These are phyloP conservation scores for Alouatta palliata DNA, from an alignment of 2,113 vertebrate species.

Conservation along the genomic window DNA sequence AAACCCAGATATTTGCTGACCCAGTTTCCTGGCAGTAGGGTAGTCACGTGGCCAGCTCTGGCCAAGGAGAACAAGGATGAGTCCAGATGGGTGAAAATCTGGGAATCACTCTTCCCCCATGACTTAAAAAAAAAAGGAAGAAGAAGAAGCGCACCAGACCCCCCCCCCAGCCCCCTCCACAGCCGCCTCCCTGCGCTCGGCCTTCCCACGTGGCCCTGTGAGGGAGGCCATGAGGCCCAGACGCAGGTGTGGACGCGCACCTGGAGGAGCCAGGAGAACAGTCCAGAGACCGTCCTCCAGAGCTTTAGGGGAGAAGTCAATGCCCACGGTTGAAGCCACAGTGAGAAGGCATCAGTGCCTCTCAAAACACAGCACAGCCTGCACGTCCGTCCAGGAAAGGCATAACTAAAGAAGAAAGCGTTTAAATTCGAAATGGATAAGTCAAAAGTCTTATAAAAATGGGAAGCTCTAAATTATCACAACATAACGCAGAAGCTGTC, in stretches of 20 bases:
- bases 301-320: background rate
- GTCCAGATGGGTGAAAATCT: background rate
- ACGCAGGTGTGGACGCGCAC: background rate
- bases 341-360: background rate
- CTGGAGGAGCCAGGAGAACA: background rate
- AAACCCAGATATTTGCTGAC: background rate
- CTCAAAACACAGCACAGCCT: too few relatives aligned
- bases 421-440: background rate
- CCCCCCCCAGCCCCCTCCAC: background rate
- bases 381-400: background rate
- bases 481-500: too few relatives aligned
- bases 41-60: background rate
- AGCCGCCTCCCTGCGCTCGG: background rate
- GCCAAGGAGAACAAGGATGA: background rate
- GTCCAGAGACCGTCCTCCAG: fast-evolving
- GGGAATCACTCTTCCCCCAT: too few relatives aligned
- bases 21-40: background rate
- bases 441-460: background rate
- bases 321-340: background rate
- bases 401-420: background rate
- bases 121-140: background rate
- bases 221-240: background rate
- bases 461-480: background rate
- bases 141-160: background rate
- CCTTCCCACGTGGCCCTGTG: background rate